phyloP scores from a whole-genome alignment of 2,797 vertebrate species.

The Bradypodion ventrale region DNA sequence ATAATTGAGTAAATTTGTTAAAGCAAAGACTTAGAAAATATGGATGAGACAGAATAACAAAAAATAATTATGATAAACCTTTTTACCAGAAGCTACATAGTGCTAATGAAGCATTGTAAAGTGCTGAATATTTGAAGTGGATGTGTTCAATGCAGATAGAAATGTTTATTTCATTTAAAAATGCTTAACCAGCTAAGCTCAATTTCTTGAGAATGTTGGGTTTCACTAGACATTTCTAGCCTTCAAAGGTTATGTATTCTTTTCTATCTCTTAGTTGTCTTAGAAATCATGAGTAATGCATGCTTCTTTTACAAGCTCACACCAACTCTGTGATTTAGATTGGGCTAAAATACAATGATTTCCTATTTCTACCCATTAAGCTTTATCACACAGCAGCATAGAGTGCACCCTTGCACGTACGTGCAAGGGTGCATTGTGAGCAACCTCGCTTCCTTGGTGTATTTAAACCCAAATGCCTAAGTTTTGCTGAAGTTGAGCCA shows the following conservation, averaged over 20 bases:
- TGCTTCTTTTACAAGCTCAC: not conserved
- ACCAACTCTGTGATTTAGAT: not conserved
- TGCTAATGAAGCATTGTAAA: conserved; percentile 19
- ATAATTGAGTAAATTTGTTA: conserved; percentile 14
- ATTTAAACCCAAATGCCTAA: not conserved
- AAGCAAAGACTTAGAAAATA: conserved; percentile 18
- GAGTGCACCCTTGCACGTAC: not conserved
- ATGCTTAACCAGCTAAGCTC: not conserved
- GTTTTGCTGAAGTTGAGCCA: not conserved
- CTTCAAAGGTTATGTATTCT: not conserved
- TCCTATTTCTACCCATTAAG: not conserved
- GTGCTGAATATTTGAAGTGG: not conserved
- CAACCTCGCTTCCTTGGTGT: not conserved
- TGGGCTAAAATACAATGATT: not conserved
- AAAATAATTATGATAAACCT: not conserved
- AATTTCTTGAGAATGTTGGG: not conserved
- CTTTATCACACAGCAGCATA: not conserved
- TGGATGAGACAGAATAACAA: not conserved
- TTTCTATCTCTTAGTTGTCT: not conserved
- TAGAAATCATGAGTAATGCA: not conserved
- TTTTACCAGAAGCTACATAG: conserved; percentile 14
- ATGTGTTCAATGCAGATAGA: not conserved
- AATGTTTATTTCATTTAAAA: not conserved
- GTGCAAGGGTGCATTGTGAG: not conserved
- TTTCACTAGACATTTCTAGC: not conserved